phyloP scores from a whole-genome alignment of 2,888 invertebrate genomes.

The Phortica okadai region DNA sequence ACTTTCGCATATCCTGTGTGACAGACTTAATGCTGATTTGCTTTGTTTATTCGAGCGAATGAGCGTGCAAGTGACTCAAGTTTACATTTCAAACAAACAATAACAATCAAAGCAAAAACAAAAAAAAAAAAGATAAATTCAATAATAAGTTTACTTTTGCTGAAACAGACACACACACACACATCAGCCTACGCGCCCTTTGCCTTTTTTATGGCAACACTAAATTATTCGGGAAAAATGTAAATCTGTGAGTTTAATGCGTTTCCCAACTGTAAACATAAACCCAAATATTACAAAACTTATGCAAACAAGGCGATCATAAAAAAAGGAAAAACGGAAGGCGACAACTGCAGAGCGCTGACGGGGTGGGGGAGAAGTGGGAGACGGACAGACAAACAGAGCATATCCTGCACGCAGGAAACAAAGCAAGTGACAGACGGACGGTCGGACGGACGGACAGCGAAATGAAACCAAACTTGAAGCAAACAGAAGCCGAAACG shows the following conservation, averaged over 20 bases:
- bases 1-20: conserved; percentile 19
- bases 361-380: not conserved
- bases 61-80: not conserved
- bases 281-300: conserved; percentile 72
- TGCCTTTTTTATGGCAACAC: conserved; percentile 49
- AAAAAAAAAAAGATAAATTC: conserved; percentile 49
- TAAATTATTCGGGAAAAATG: conserved; percentile 70
- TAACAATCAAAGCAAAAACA: conserved; percentile 16
- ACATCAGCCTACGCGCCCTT: not conserved
- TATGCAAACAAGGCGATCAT: conserved; percentile 62
- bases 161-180: not conserved
- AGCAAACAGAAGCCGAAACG: conserved; percentile 19
- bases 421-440: conserved; percentile 55
- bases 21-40: conserved; percentile 1
- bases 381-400: not conserved
- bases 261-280: conserved; percentile 72
- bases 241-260: conserved; percentile 73
- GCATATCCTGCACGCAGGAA: conserved; percentile 14
- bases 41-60: conserved; percentile 36
- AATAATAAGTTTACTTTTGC: not conserved
- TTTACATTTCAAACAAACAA: not conserved
- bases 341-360: conserved; percentile 11
- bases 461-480: not conserved
- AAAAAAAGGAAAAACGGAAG: conserved; percentile 22
- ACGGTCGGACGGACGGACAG: not conserved